A percentile compares a stretch with the other conserved stretches of the same genome.
Conservation (phyloP, 2,888 invertebrate species). For the Apamea crenata region DNA sequence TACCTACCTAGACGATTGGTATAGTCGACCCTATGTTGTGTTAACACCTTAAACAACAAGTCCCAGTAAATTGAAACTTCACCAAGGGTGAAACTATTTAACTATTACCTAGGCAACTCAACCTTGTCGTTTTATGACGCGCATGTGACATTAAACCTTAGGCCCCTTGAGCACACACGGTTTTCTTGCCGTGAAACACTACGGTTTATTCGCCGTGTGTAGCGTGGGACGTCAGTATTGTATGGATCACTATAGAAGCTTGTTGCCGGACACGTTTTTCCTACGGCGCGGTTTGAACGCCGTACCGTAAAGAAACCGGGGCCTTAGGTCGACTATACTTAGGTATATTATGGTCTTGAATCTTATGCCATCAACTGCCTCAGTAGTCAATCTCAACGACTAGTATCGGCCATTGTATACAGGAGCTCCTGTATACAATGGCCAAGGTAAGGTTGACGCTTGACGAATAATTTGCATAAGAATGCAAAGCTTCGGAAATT, state of each 20-base stretch:
- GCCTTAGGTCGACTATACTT: not conserved
- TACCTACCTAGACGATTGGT: not conserved
- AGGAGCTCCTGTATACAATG: not conserved
- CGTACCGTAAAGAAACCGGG: not conserved
- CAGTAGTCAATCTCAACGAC: not conserved
- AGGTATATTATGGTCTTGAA: not conserved
- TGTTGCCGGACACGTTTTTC: not conserved
- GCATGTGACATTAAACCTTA: not conserved
- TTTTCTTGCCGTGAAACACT: not conserved
- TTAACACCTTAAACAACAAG: not conserved
- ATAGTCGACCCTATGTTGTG: not conserved
- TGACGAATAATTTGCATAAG: conserved; percentile 3
- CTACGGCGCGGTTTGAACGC: not conserved
- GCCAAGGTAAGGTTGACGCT: not conserved
- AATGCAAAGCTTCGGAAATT: conserved; percentile 6
- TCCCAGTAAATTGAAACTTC: not conserved
- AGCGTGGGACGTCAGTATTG: not conserved
- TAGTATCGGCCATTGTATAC: not conserved
- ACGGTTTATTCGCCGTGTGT: not conserved
- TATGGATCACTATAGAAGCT: not conserved
- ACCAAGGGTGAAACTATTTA: not conserved
- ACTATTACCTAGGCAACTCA: not conserved
- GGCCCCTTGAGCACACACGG: not conserved
- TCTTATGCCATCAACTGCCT: not conserved
- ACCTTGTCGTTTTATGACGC: not conserved